A percentile compares a stretch with the other conserved stretches of the same genome.
phyloP scores from a whole-genome alignment of 2,888 invertebrate species.

The Megastigmus dorsalis region DNA sequence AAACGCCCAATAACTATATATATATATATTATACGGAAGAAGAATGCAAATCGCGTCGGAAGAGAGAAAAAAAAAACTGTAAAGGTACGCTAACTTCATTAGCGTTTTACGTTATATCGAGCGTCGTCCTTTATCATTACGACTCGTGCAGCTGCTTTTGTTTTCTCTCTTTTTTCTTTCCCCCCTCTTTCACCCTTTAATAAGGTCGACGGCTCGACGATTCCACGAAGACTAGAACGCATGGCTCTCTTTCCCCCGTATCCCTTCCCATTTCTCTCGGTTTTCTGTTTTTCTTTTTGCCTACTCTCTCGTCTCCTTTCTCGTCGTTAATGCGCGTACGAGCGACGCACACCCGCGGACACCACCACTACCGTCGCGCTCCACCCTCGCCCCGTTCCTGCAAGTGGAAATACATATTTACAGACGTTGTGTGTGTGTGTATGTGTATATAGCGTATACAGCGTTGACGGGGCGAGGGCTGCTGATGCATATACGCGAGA shows the following conservation, averaged over 20 bases:
- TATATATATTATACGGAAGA: no score
- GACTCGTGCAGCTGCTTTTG: neutral
- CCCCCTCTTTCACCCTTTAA: neutral
- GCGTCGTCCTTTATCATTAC: no score
- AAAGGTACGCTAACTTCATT: neutral
- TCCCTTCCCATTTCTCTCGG: no score
- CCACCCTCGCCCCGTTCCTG: neutral
- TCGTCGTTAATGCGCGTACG: neutral
- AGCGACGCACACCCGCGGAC: conserved; percentile 1
- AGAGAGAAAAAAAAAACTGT: neutral
- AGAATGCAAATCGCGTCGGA: no score
- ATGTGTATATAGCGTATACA: no score
- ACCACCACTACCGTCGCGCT: neutral
- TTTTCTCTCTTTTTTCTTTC: neutral
- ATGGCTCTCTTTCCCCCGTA: no score
- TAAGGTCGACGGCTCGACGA: neutral
- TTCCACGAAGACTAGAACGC: neutral
- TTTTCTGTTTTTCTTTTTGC: no score
- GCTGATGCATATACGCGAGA: neutral
- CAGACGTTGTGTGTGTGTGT: conserved; percentile 20
- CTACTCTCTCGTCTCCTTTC: neutral
- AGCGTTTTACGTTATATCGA: no score
- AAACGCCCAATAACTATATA: no score
- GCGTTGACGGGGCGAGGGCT: neutral
- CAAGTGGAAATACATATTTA: conserved; percentile 35